Evolutionary conservation across 2,888 invertebrate genomes (phyloP).

Genomic region (Philopedon plagiatum): DNA sequence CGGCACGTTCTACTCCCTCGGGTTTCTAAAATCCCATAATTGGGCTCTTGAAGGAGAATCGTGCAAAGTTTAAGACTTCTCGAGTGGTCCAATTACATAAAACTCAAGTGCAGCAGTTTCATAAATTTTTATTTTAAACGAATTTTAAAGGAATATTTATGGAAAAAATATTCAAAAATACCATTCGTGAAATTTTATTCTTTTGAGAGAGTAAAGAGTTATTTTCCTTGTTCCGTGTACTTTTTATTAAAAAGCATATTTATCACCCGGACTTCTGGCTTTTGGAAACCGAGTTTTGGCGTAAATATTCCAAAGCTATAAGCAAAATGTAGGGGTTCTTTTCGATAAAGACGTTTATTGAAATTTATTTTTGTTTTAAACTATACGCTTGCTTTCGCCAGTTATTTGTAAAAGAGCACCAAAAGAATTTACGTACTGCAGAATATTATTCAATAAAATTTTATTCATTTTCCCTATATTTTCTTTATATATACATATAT

Average conservation of each 20-base stretch:
- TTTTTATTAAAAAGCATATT: slow-evolving; percentile 16
- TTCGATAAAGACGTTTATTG: slow-evolving; percentile 19
- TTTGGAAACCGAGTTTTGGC: slow-evolving; percentile 21
- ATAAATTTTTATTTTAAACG: slow-evolving; percentile 1
- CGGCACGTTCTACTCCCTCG: neutral
- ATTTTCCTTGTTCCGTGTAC: slow-evolving; percentile 19
- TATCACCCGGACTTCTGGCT: slow-evolving; percentile 21
- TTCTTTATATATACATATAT: too few relatives aligned
- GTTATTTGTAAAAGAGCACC: neutral
- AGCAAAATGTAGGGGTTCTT: neutral
- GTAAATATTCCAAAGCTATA: slow-evolving; percentile 16
- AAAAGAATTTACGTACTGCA: neutral
- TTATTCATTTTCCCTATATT: too few relatives aligned
- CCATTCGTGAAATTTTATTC: neutral
- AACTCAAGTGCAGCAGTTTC: neutral
- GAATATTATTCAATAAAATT: too few relatives aligned
- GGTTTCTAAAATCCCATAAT: neutral
- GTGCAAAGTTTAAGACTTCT: neutral
- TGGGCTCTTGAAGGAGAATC: neutral
- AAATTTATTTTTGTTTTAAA: slow-evolving; percentile 28
- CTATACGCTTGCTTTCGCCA: neutral
- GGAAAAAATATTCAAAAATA: slow-evolving; percentile 11
- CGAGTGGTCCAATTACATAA: neutral
- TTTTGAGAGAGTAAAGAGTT: neutral
- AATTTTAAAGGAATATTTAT: neutral